Conservation (phyloP, 1,140 invertebrate genomes). For the Platorchestia sp. region DNA sequence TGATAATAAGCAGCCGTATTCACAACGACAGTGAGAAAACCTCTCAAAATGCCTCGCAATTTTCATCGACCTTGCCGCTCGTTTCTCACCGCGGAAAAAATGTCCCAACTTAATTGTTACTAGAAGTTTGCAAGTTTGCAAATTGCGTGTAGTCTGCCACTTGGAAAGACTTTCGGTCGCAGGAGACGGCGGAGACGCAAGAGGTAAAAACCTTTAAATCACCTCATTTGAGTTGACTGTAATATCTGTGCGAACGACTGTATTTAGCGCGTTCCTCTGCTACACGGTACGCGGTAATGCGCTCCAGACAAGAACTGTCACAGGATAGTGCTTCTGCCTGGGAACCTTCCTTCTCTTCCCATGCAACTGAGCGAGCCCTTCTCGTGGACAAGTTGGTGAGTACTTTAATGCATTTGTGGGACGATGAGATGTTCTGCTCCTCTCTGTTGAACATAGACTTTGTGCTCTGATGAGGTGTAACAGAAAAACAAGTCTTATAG, state of each 20-base stretch:
- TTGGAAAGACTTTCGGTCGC: background rate
- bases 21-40: constrained; percentile 28
- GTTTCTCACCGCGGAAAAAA: background rate
- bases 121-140: background rate
- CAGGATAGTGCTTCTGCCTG: background rate
- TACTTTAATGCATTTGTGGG: background rate
- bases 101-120: constrained; percentile 23
- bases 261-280: background rate
- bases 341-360: constrained; percentile 20
- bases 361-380: background rate
- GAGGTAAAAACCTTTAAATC: background rate
- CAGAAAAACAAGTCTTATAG: background rate
- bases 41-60: background rate
- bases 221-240: background rate
- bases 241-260: background rate
- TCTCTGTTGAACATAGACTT: background rate
- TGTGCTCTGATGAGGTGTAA: background rate
- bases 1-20: background rate
- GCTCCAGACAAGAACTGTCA: background rate
- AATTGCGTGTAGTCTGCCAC: constrained; percentile 18
- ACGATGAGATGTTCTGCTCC: background rate
- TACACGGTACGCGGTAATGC: background rate
- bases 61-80: background rate
- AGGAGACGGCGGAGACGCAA: background rate
- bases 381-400: background rate